Percentiles rank a stretch among this genome's conserved stretches.
phyloP scores from a whole-genome alignment of 1,140 invertebrate species.

The Lutraria rhynchaena region DNA sequence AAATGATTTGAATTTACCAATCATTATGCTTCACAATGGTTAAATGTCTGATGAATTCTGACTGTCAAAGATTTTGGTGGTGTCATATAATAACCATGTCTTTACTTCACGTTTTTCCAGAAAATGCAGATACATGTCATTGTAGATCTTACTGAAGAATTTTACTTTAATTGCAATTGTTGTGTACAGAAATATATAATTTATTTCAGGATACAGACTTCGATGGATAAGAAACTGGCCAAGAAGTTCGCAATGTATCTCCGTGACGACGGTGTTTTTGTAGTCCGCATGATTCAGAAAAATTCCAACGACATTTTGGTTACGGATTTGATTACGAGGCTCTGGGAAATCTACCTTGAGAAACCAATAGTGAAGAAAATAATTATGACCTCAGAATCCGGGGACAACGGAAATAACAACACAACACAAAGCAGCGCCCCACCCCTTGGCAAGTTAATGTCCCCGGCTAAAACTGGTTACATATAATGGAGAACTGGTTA shows the following conservation, averaged over 20 bases:
- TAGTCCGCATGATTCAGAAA: constrained; percentile 72
- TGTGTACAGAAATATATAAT: no score
- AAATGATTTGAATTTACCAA: no score
- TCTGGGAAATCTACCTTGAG: constrained; percentile 74
- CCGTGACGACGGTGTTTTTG: constrained; percentile 76
- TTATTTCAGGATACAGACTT: constrained; percentile 62
- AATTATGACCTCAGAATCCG: constrained; percentile 44
- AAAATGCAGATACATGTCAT: no score
- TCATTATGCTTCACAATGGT: no score
- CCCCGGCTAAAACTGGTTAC: no score
- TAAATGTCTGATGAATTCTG: no score
- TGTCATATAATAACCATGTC: no score
- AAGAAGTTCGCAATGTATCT: constrained; percentile 74
- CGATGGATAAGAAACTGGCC: constrained; percentile 66
- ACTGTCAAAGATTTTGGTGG: no score
- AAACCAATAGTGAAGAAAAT: constrained; percentile 69
- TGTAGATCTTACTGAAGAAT: no score
- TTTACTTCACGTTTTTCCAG: no score
- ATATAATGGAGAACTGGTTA: no score
- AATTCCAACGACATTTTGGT: constrained; percentile 77
- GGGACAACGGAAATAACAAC: constrained; percentile 19
- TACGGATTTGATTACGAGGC: constrained; percentile 70
- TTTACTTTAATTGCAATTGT: no score
- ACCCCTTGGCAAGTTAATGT: neutral
- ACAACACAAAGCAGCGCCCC: neutral